phyloP scores from a whole-genome alignment of 2,113 vertebrate species.

The Hyperoodon ampullatus region DNA sequence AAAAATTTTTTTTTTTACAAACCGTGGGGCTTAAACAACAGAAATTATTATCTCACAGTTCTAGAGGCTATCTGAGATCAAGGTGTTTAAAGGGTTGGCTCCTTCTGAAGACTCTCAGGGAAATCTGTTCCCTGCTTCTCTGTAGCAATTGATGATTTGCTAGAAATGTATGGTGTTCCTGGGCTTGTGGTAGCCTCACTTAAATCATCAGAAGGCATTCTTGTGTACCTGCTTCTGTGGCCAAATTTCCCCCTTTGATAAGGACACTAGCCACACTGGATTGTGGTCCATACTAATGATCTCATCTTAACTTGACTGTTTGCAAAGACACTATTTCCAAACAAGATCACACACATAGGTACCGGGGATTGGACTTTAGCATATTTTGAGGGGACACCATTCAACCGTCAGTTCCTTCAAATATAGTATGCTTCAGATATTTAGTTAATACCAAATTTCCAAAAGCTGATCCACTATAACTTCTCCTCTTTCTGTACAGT shows the following conservation, averaged over 20 bases:
- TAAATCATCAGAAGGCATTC: background rate
- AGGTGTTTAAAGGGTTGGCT: background rate
- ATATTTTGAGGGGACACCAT: background rate
- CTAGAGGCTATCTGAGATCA: background rate
- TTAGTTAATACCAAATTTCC: background rate
- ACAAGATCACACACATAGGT: background rate
- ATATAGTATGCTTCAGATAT: background rate
- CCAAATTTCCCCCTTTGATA: background rate
- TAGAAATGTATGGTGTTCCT: background rate
- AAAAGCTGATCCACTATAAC: background rate
- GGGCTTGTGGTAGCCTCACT: background rate
- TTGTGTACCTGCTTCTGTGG: background rate
- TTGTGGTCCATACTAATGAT: background rate
- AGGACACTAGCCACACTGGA: background rate
- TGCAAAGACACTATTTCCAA: background rate
- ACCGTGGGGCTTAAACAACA: background rate
- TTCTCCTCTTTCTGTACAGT: background rate
- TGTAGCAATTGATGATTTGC: background rate
- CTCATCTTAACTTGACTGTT: background rate
- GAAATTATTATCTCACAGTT: background rate
- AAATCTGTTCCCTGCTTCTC: background rate
- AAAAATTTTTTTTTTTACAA: background rate
- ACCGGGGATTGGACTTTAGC: background rate
- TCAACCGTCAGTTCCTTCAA: background rate
- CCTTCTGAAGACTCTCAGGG: background rate